Conservation (phyloP, 23 tunicate genomes). For the Trididemnum clinides region DNA sequence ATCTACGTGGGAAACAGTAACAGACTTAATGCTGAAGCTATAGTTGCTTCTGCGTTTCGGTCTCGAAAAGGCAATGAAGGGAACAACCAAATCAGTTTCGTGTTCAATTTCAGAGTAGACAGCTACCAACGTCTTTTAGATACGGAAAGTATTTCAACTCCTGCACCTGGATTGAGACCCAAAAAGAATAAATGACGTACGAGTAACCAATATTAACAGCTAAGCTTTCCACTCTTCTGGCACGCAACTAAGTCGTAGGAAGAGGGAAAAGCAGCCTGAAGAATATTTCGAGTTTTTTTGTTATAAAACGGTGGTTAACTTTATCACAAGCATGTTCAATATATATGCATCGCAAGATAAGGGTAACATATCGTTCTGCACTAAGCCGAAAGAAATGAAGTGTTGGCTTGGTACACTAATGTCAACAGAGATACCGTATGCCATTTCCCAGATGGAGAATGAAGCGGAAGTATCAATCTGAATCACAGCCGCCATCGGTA, state of each 20-base stretch:
- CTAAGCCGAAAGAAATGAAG: slow-evolving; percentile 7
- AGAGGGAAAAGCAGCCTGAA: neutral
- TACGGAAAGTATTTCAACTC: neutral
- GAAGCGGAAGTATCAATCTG: neutral
- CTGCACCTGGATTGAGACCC: neutral
- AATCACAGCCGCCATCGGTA: neutral
- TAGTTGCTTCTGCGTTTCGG: too few relatives aligned
- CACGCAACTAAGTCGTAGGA: neutral
- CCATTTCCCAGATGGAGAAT: slow-evolving; percentile 17
- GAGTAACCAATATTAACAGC: neutral
- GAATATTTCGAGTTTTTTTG: neutral
- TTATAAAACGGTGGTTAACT: neutral
- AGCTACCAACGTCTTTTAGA: neutral
- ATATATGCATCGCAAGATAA: neutral
- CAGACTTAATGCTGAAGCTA: neutral
- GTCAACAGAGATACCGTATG: neutral
- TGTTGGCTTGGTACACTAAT: slow-evolving; percentile 3
- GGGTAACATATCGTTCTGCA: neutral
- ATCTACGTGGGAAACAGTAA: neutral
- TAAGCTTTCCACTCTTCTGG: neutral
- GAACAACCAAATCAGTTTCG: neutral
- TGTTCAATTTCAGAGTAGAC: neutral
- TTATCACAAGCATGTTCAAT: slow-evolving; percentile 12
- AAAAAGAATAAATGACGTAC: neutral
- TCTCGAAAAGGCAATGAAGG: neutral